phyloP scores from a whole-genome alignment of 2,113 vertebrate genomes.

The Rhodinocichla rosea region DNA sequence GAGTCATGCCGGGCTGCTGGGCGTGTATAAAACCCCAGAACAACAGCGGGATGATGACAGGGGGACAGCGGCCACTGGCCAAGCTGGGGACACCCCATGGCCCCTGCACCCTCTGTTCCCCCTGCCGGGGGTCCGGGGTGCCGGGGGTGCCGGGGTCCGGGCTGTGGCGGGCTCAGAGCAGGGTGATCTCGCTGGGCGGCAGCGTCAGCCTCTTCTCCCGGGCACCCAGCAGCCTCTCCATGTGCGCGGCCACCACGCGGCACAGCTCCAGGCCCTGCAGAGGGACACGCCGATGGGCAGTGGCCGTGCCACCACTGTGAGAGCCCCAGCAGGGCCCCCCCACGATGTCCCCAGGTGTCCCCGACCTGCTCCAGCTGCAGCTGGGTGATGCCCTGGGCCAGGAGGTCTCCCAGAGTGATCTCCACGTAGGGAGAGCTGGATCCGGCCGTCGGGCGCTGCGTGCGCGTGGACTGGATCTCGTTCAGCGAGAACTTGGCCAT shows the following conservation, averaged over 20 bases:
- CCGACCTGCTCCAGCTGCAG: constrained; percentile 93
- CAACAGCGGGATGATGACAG: neutral
- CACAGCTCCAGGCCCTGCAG: constrained; percentile 91
- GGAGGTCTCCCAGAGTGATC: constrained; percentile 85
- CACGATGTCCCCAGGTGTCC: rapidly evolving
- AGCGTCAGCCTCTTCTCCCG: constrained; percentile 91
- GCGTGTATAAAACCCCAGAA: neutral
- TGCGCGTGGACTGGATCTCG: constrained; percentile 91
- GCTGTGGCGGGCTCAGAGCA: constrained; percentile 73
- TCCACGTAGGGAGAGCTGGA: constrained; percentile 95
- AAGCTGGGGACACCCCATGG: neutral
- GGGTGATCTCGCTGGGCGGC: constrained; percentile 95
- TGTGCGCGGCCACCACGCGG: constrained; percentile 88
- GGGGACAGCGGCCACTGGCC: neutral
- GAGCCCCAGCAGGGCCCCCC: rapidly evolving
- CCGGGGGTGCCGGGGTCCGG: neutral
- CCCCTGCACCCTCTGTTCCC: neutral
- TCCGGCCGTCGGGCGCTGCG: constrained; percentile 84
- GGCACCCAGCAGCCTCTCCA: constrained; percentile 88
- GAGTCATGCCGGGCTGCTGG: neutral
- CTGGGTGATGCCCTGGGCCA: constrained; percentile 85
- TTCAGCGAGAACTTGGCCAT: constrained; percentile 86
- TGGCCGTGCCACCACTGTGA: rapidly evolving
- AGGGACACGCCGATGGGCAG: neutral
- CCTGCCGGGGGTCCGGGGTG: rapidly evolving